These are phyloP conservation scores for Platysternon megacephalum DNA, from an alignment of 2,113 vertebrate genomes.

Conservation along the genomic window DNA sequence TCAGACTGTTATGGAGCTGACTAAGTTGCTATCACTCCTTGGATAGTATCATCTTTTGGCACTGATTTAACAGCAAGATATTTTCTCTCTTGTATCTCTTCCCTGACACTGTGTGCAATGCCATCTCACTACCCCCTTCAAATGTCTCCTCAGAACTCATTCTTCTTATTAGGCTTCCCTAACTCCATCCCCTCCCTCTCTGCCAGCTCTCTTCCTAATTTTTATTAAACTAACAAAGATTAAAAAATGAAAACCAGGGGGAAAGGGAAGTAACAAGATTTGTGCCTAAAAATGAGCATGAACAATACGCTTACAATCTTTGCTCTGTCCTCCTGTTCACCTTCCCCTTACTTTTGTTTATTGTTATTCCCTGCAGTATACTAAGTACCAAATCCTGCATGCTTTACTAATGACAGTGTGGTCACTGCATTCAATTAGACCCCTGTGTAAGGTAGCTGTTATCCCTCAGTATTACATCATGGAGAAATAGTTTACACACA, in stretches of 20 bases:
- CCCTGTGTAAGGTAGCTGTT: not conserved
- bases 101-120: not conserved
- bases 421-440: not conserved
- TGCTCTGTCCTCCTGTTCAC: not conserved
- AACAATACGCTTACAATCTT: not conserved
- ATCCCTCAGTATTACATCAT: too few species aligned
- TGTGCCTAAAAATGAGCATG: not conserved
- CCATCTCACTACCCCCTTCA: not conserved
- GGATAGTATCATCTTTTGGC: conserved; percentile 47
- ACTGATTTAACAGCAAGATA: conserved; percentile 41
- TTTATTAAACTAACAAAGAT: not conserved
- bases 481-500: too few species aligned
- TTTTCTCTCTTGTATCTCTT: conserved; percentile 18
- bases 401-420: not conserved
- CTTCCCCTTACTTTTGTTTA: not conserved
- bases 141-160: not conserved
- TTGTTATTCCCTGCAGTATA: not conserved
- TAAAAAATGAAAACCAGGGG: not conserved
- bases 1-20: conserved; percentile 47
- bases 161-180: not conserved
- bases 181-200: not conserved
- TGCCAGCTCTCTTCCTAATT: not conserved
- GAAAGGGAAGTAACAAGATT: not conserved
- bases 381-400: not conserved
- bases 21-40: conserved; percentile 37